phyloP scores from a whole-genome alignment of 2,888 invertebrate genomes.

The Apocheima hispidaria region DNA sequence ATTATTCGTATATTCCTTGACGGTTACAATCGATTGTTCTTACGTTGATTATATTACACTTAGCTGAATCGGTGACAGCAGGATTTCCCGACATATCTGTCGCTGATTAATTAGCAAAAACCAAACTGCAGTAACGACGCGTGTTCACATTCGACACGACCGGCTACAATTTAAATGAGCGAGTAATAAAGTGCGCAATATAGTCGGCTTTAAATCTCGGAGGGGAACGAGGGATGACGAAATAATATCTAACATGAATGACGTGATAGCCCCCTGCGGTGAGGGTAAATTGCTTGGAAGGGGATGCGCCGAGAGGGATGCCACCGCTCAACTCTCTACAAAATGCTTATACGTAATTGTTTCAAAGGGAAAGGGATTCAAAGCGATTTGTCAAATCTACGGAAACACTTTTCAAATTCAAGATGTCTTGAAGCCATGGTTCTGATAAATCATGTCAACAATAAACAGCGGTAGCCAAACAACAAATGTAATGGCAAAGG shows the following conservation, averaged over 20 bases:
- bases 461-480: constrained; percentile 38
- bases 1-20: no score
- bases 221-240: constrained; percentile 64
- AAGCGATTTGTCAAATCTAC: constrained; percentile 42
- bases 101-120: constrained; percentile 20
- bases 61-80: no score
- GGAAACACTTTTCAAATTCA: constrained; percentile 41
- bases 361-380: constrained; percentile 43
- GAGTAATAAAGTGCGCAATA: constrained; percentile 72
- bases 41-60: no score
- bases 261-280: constrained; percentile 61
- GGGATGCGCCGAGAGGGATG: constrained; percentile 52
- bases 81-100: no score
- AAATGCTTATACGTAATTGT: constrained; percentile 51
- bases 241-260: constrained; percentile 69
- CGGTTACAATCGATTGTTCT: no score
- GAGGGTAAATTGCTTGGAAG: constrained; percentile 65
- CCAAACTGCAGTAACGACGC: constrained; percentile 25
- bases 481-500: constrained; percentile 31
- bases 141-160: constrained; percentile 36
- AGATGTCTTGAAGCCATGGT: constrained; percentile 28
- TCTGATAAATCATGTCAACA: constrained; percentile 36
- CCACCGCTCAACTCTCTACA: constrained; percentile 47
- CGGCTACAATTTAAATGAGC: constrained; percentile 54
- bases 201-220: constrained; percentile 61